These are phyloP conservation scores for Leucophenga varia DNA, from an alignment of 1,140 invertebrate genomes.

Conservation along the genomic window DNA sequence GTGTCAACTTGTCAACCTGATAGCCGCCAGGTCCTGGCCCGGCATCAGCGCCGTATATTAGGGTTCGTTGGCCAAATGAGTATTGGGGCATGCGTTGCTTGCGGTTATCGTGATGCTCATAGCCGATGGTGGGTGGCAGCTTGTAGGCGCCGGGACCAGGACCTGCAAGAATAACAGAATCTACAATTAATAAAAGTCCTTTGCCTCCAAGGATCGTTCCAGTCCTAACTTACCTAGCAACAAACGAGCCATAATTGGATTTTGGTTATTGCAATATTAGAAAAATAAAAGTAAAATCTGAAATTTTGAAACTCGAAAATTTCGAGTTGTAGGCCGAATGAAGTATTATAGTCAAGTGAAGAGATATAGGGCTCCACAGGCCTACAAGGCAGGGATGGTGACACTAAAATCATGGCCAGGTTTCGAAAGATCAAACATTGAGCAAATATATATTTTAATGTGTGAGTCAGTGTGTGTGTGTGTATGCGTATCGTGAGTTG, in stretches of 20 bases:
- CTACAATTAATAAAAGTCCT: too few species aligned
- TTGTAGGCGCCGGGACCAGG: constrained; percentile 66
- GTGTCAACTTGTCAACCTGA: constrained; percentile 36
- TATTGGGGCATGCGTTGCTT: constrained; percentile 63
- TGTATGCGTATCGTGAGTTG: too few species aligned
- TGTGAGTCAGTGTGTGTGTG: too few species aligned
- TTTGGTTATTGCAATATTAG: constrained; percentile 41
- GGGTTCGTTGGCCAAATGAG: constrained; percentile 59
- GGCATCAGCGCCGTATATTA: constrained; percentile 1
- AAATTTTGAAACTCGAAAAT: constrained; percentile 27
- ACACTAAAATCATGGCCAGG: too few species aligned
- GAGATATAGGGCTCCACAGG: too few species aligned
- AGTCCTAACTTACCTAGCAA: constrained; percentile 32
- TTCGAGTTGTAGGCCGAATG: constrained; percentile 29
- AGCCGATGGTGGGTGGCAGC: constrained; percentile 63
- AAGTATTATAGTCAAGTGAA: too few species aligned
- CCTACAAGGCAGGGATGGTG: too few species aligned
- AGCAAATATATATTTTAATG: too few species aligned
- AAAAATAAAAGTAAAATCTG: constrained; percentile 27
- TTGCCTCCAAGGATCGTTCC: too few species aligned
- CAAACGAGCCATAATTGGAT: constrained; percentile 24
- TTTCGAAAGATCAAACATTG: too few species aligned
- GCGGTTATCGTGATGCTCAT: constrained; percentile 60
- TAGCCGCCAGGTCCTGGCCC: constrained; percentile 47
- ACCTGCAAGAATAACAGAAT: too few species aligned